phyloP scores from a whole-genome alignment of 1,140 invertebrate species.

The Caenorhabditis latens region DNA sequence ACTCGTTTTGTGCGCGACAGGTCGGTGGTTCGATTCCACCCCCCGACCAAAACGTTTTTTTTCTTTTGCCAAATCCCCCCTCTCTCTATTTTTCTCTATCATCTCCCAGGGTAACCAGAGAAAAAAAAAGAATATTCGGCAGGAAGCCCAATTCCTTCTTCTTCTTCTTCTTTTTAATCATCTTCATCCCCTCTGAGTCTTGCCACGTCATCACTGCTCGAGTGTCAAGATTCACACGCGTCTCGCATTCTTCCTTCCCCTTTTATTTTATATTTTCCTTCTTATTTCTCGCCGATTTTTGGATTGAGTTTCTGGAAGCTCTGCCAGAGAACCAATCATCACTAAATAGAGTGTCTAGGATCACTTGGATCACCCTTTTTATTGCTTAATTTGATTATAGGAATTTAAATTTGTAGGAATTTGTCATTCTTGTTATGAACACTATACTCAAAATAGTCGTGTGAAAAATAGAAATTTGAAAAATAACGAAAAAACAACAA shows the following conservation, averaged over 20 bases:
- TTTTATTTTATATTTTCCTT: background rate
- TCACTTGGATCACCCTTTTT: no score
- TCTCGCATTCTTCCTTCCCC: background rate
- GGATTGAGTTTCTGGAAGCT: conserved; percentile 16
- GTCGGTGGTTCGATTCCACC: background rate
- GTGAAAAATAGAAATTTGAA: no score
- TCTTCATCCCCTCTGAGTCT: background rate
- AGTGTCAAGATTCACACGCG: conserved; percentile 39
- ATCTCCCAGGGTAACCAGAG: conserved; percentile 1
- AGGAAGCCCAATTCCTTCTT: conserved; percentile 28
- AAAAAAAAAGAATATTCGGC: background rate
- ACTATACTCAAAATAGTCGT: no score
- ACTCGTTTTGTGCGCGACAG: no score
- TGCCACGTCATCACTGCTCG: background rate
- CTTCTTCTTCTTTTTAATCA: conserved; percentile 25
- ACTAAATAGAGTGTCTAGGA: no score
- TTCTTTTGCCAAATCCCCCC: background rate
- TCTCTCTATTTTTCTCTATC: conserved; percentile 13
- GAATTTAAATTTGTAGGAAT: no score
- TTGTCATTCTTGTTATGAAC: no score
- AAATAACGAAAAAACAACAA: no score
- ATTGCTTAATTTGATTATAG: no score
- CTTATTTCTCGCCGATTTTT: background rate
- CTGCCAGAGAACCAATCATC: no score
- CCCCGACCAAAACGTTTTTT: background rate